These are phyloP conservation scores for Danio tinwini DNA, from an alignment of 2,797 vertebrate genomes.

Conservation along the genomic window DNA sequence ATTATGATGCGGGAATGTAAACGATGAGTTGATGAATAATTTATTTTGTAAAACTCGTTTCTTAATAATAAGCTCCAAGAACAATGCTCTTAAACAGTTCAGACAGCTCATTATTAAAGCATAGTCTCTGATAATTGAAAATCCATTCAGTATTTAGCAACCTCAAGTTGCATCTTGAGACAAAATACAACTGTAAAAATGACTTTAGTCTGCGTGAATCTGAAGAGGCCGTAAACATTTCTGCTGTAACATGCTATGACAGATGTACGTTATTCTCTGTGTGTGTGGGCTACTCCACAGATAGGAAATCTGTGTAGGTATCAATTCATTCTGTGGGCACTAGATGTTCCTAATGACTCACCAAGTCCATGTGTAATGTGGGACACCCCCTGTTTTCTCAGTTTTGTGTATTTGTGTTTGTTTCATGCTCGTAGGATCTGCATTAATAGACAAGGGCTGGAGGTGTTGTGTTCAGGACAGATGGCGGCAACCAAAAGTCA, in stretches of 20 bases:
- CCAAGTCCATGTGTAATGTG: slow-evolving; percentile 56
- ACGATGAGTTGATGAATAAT: too few relatives aligned
- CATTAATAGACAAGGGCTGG: background rate
- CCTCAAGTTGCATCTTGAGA: background rate
- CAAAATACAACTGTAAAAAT: background rate
- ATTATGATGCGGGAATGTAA: too few relatives aligned
- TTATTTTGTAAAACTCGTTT: background rate
- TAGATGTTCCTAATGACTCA: slow-evolving; percentile 62
- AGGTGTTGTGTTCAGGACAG: background rate
- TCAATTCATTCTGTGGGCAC: slow-evolving; percentile 55
- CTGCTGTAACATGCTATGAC: slow-evolving; percentile 27
- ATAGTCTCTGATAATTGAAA: background rate
- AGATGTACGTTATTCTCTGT: slow-evolving; percentile 30
- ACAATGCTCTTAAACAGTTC: background rate
- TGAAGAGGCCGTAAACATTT: background rate
- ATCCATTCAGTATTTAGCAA: background rate
- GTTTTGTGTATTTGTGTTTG: slow-evolving; percentile 24
- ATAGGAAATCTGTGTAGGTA: slow-evolving; percentile 52
- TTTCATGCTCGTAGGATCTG: slow-evolving; percentile 7
- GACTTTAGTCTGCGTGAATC: background rate
- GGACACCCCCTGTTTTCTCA: slow-evolving; percentile 60
- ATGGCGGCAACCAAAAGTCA: background rate
- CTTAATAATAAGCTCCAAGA: background rate
- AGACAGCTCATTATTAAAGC: background rate
- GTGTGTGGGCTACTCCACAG: slow-evolving; percentile 37